Percentiles rank a stretch among this genome's conserved stretches.
Conservation (phyloP, 2,797 vertebrate genomes). For the Sebastolobus alascanus region DNA sequence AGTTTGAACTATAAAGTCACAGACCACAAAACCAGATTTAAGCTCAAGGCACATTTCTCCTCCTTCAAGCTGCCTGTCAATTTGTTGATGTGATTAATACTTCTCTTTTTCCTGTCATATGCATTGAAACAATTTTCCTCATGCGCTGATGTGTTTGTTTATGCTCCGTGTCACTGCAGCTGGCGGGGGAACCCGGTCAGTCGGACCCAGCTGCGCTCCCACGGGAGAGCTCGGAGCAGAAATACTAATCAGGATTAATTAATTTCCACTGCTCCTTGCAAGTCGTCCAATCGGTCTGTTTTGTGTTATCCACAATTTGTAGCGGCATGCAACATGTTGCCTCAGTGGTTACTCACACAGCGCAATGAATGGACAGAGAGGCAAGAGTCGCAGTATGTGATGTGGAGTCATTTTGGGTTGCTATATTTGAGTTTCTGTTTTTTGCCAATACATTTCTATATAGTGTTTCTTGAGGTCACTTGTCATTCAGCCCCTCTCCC, state of each 20-base stretch:
- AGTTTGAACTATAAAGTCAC: constrained; percentile 28
- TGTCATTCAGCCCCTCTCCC: constrained; percentile 70
- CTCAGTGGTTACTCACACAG: constrained; percentile 32
- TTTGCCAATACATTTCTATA: constrained; percentile 69
- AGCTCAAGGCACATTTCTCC: constrained; percentile 42
- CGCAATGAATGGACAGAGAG: constrained; percentile 39
- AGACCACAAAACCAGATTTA: constrained; percentile 59
- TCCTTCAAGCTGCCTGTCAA: constrained; percentile 40
- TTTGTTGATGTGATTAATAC: constrained; percentile 57
- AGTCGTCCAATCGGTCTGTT: constrained; percentile 64
- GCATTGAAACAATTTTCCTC: constrained; percentile 59
- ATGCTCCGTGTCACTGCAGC: constrained; percentile 57
- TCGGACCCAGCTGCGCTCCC: constrained; percentile 48
- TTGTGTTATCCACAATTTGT: constrained; percentile 55
- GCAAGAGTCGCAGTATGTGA: constrained; percentile 45
- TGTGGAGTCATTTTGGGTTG: constrained; percentile 54
- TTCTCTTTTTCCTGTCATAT: constrained; percentile 46
- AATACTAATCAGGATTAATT: constrained; percentile 74
- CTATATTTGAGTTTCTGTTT: constrained; percentile 57
- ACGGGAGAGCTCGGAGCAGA: constrained; percentile 45
- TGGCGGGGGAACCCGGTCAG: constrained; percentile 44
- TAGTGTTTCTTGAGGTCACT: constrained; percentile 75
- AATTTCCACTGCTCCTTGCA: constrained; percentile 54
- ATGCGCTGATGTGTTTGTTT: constrained; percentile 64
- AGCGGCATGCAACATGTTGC: constrained; percentile 47